Conservation (phyloP, 2,113 vertebrate genomes). For the Limanda limanda region DNA sequence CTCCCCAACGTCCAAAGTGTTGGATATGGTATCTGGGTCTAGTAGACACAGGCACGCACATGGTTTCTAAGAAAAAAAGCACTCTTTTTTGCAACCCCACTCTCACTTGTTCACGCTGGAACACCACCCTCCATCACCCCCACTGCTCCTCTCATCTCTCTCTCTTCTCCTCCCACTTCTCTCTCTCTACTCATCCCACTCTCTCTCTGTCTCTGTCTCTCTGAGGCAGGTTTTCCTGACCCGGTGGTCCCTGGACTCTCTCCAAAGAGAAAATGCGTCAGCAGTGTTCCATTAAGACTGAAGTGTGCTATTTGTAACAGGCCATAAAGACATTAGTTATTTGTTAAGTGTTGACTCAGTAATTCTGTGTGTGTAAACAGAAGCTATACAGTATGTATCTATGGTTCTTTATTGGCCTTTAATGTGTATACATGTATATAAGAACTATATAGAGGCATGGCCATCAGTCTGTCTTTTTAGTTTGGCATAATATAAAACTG, state of each 20-base stretch:
- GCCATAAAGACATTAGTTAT: not conserved
- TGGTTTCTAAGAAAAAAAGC: slow-evolving; percentile 58
- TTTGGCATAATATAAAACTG: no score
- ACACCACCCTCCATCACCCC: not conserved
- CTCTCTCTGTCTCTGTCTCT: not conserved
- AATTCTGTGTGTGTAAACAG: not conserved
- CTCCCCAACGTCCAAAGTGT: slow-evolving; percentile 34
- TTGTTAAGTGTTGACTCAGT: not conserved
- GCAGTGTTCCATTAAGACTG: slow-evolving; percentile 36
- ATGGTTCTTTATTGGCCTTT: not conserved
- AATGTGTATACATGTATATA: not conserved
- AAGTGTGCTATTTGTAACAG: not conserved
- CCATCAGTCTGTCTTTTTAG: not conserved
- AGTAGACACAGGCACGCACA: slow-evolving; percentile 58
- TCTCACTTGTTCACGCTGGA: slow-evolving; percentile 45
- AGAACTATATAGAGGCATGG: not conserved
- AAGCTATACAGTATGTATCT: not conserved
- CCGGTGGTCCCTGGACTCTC: slow-evolving; percentile 38
- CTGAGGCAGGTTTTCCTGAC: slow-evolving; percentile 45
- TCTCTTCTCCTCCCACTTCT: not conserved
- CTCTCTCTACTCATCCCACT: not conserved
- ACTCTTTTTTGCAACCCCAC: slow-evolving; percentile 63
- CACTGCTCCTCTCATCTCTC: not conserved
- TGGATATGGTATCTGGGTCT: slow-evolving; percentile 55
- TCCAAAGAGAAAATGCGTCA: slow-evolving; percentile 63